A percentile compares a stretch with the other conserved stretches of the same genome.
These are phyloP conservation scores for Callitettix versicolor DNA, from an alignment of 1,140 invertebrate genomes.

Conservation along the genomic window DNA sequence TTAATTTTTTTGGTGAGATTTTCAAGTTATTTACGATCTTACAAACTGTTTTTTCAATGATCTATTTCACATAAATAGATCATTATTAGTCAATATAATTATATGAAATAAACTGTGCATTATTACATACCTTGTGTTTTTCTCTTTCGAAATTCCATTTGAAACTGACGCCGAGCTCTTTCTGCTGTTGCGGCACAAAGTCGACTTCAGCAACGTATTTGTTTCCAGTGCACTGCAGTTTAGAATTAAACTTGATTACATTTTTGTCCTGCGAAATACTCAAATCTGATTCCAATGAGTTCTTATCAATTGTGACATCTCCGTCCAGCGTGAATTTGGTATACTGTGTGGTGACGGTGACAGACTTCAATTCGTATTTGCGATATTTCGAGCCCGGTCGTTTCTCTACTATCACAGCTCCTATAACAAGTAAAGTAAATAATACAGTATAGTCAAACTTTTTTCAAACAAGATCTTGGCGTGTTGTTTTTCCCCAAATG, in stretches of 20 bases:
- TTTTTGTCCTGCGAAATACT: conserved; percentile 41
- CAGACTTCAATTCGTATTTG: conserved; percentile 46
- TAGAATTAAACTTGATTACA: conserved; percentile 33
- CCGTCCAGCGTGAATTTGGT: conserved; percentile 32
- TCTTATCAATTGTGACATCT: conserved; percentile 30
- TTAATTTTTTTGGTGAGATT: too few species aligned
- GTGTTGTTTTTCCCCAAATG: too few species aligned
- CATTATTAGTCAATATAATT: too few species aligned
- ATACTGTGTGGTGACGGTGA: conserved; percentile 37
- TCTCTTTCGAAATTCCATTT: conserved; percentile 34
- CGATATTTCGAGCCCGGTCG: conserved; percentile 31
- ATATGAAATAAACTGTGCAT: too few species aligned
- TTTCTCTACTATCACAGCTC: conserved; percentile 37
- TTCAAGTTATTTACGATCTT: too few species aligned
- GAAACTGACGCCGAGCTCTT: conserved; percentile 45
- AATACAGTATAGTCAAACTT: neutral
- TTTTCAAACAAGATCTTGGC: too few species aligned
- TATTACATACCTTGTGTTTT: conserved; percentile 10
- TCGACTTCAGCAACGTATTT: conserved; percentile 17
- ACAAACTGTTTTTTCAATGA: too few species aligned
- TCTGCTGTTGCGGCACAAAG: conserved; percentile 35
- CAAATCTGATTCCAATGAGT: conserved; percentile 32
- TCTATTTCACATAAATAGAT: too few species aligned
- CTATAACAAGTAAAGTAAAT: conserved; percentile 12
- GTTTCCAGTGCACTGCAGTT: conserved; percentile 33